phyloP scores from a whole-genome alignment of 1,140 invertebrate genomes.

The Drosophila sucinea region DNA sequence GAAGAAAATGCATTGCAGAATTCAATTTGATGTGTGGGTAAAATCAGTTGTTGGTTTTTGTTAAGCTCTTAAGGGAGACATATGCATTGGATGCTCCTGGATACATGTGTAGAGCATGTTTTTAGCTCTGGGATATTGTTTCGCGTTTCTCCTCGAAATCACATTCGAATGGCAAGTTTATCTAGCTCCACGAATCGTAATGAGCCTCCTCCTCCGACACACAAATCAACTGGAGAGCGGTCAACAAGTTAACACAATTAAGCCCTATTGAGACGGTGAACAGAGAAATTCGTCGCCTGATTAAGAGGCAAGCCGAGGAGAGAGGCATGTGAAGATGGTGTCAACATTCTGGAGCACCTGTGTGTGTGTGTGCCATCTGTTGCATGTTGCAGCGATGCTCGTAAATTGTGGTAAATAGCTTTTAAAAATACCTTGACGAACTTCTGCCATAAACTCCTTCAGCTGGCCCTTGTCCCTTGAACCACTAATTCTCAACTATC shows the following conservation, averaged over 20 bases:
- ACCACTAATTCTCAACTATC: not conserved
- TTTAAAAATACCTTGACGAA: not conserved
- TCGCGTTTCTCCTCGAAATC: too few species aligned
- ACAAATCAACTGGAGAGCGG: not conserved
- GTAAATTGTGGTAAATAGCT: conserved; percentile 9
- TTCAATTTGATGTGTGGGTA: conserved; percentile 1
- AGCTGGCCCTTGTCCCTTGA: not conserved
- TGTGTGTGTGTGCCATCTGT: not conserved
- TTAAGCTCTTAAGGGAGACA: not conserved
- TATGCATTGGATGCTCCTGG: not conserved
- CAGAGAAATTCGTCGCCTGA: conserved; percentile 1
- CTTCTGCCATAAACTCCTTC: not conserved
- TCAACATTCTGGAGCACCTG: not conserved
- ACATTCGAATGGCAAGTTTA: too few species aligned
- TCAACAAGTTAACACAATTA: conserved; percentile 1
- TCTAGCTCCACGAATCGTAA: not conserved
- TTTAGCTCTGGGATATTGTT: too few species aligned
- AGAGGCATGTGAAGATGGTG: not conserved
- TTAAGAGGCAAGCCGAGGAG: not conserved
- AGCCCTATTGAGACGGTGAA: not conserved
- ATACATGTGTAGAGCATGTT: too few species aligned
- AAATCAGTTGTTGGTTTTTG: not conserved
- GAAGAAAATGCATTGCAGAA: not conserved
- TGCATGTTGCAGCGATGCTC: not conserved
- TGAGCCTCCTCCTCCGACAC: not conserved